phyloP scores from a whole-genome alignment of 2,888 invertebrate genomes.

The Apodemia mormo region DNA sequence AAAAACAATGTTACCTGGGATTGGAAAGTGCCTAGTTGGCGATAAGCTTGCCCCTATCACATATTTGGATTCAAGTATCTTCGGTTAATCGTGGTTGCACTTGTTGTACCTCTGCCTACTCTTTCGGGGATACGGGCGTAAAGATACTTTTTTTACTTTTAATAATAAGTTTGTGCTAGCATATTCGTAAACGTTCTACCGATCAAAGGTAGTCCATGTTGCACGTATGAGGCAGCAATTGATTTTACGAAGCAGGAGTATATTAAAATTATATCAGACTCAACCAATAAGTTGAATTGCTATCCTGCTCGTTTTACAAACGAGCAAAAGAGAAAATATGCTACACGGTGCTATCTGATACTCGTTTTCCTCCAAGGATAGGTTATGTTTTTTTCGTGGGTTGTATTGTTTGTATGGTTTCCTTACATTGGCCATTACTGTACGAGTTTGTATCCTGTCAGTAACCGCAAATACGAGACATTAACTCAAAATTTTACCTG shows the following conservation, averaged over 20 bases:
- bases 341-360: slow-evolving; percentile 71
- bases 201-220: slow-evolving; percentile 65
- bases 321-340: slow-evolving; percentile 53
- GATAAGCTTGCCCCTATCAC: too few relatives aligned
- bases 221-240: slow-evolving; percentile 78
- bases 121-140: too few relatives aligned
- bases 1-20: too few relatives aligned
- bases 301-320: slow-evolving; percentile 50
- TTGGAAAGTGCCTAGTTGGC: too few relatives aligned
- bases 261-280: slow-evolving; percentile 70
- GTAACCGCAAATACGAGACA: slow-evolving; percentile 78
- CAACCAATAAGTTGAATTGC: slow-evolving; percentile 57
- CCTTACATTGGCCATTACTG: slow-evolving; percentile 80
- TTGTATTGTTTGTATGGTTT: slow-evolving; percentile 81
- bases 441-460: slow-evolving; percentile 77
- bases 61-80: too few relatives aligned
- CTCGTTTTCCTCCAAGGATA: slow-evolving; percentile 79
- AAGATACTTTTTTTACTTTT: too few relatives aligned
- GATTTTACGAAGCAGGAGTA: slow-evolving; percentile 73
- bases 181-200: neutral
- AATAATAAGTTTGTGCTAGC: neutral
- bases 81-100: too few relatives aligned
- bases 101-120: too few relatives aligned
- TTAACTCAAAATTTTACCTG: slow-evolving; percentile 65
- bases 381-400: slow-evolving; percentile 78